Percentiles rank a stretch among this genome's conserved stretches.
phyloP scores from a whole-genome alignment of 2,113 vertebrate species.

The Boulengeromyrus knoepffleri region DNA sequence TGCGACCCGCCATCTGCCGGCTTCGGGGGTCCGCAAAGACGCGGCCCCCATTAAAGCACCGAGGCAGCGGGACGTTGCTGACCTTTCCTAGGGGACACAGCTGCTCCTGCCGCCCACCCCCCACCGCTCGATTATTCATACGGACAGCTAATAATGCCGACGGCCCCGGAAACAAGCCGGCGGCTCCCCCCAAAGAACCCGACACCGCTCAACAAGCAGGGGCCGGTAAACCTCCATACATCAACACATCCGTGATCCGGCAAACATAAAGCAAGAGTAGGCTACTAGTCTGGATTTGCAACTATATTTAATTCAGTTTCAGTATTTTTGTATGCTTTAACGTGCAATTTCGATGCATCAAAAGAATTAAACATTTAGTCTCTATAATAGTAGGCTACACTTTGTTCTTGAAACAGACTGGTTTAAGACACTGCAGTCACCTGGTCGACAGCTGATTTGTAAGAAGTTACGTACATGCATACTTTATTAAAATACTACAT shows the following conservation, averaged over 20 bases:
- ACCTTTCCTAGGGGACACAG: slow-evolving; percentile 23
- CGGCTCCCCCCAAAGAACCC: neutral
- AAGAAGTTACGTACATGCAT: neutral
- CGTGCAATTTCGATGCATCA: neutral
- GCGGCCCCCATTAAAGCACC: neutral
- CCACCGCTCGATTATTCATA: neutral
- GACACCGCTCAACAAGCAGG: neutral
- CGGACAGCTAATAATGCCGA: neutral
- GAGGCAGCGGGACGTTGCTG: slow-evolving; percentile 10
- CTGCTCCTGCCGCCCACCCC: slow-evolving; percentile 1
- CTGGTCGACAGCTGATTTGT: neutral
- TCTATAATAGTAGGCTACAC: neutral
- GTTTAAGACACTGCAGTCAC: neutral
- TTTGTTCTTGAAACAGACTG: neutral
- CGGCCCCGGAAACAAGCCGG: neutral
- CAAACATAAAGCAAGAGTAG: neutral
- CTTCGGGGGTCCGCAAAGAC: neutral
- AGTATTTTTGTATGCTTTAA: neutral
- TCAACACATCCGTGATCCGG: neutral
- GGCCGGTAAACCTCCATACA: no score
- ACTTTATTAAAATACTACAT: neutral
- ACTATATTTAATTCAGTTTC: neutral
- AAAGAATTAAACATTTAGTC: neutral
- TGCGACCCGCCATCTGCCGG: neutral
- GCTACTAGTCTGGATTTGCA: neutral